Percentiles rank a stretch among this genome's conserved stretches.
phyloP scores from a whole-genome alignment of 30 jellyfish, hydroid and myxozoan genomes.

The Aurelia aurita complex sp. Pacific region DNA sequence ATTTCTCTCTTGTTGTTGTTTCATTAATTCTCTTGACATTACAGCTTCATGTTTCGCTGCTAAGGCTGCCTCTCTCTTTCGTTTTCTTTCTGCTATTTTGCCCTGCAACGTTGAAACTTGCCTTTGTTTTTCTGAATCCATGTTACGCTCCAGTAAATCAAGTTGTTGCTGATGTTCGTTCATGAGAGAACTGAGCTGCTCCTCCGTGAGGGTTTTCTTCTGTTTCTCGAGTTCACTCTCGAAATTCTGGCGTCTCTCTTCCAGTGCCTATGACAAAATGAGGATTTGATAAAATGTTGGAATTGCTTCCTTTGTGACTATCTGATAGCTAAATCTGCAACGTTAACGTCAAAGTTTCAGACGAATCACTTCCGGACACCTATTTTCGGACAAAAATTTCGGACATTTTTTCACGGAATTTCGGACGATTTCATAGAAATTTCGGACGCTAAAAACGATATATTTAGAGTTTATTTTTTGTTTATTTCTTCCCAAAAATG shows the following conservation, averaged over 20 bases:
- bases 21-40: conserved; percentile 68
- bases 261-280: conserved; percentile 63
- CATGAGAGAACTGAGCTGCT: conserved; percentile 72
- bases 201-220: conserved; percentile 76
- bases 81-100: conserved; percentile 83
- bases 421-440: too few species aligned
- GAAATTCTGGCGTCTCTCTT: conserved; percentile 69
- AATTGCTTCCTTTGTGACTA: too few species aligned
- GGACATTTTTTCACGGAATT: too few species aligned
- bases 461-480: too few species aligned
- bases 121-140: conserved; percentile 91
- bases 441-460: too few species aligned
- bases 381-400: too few species aligned
- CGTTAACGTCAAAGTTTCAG: too few species aligned
- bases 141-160: conserved; percentile 74
- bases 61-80: conserved; percentile 70
- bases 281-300: too few species aligned
- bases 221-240: conserved; percentile 71
- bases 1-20: conserved; percentile 80
- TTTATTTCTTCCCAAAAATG: too few species aligned
- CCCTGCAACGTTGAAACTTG: conserved; percentile 79
- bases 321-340: too few species aligned
- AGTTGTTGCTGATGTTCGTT: conserved; percentile 85
- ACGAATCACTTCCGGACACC: too few species aligned
- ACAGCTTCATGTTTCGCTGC: conserved; percentile 80